These are phyloP conservation scores for Drosophila azteca DNA, from an alignment of 1,140 invertebrate species.

Conservation along the genomic window DNA sequence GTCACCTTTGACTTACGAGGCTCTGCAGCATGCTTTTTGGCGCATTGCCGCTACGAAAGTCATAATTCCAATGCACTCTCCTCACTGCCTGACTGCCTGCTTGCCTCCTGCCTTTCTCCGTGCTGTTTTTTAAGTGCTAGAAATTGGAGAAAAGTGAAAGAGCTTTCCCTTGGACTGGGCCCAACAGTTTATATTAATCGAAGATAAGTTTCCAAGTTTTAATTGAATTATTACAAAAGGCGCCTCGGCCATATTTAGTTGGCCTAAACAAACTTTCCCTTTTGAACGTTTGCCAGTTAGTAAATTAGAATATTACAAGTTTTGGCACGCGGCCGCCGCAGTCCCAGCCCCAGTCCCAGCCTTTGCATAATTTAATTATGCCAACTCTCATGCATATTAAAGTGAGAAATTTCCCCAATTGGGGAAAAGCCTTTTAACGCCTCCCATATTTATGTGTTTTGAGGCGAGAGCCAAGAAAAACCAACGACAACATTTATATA, in stretches of 20 bases:
- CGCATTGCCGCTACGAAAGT: constrained; percentile 60
- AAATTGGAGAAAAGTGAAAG: constrained; percentile 36
- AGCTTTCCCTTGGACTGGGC: not conserved
- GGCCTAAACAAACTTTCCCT: constrained; percentile 31
- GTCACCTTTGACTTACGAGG: constrained; percentile 59
- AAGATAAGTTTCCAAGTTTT: constrained; percentile 35
- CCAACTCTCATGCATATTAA: constrained; percentile 72
- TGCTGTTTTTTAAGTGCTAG: constrained; percentile 30
- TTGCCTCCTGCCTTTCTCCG: constrained; percentile 8
- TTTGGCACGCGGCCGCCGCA: constrained; percentile 68
- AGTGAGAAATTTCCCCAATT: not conserved
- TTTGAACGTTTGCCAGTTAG: constrained; percentile 74
- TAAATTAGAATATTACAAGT: constrained; percentile 76
- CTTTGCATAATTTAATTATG: constrained; percentile 76
- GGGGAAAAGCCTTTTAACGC: constrained; percentile 72
- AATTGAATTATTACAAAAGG: constrained; percentile 42
- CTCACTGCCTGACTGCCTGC: not conserved
- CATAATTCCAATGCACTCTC: constrained; percentile 49
- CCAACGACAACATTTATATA: constrained; percentile 41
- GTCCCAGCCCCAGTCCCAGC: too few species aligned
- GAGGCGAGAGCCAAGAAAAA: constrained; percentile 7
- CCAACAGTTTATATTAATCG: constrained; percentile 6
- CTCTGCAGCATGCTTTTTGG: constrained; percentile 60
- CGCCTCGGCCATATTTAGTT: constrained; percentile 12
- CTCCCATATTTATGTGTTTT: constrained; percentile 71